Conservation (phyloP, 2,113 vertebrate species). For the Cricetomys ansorgei region DNA sequence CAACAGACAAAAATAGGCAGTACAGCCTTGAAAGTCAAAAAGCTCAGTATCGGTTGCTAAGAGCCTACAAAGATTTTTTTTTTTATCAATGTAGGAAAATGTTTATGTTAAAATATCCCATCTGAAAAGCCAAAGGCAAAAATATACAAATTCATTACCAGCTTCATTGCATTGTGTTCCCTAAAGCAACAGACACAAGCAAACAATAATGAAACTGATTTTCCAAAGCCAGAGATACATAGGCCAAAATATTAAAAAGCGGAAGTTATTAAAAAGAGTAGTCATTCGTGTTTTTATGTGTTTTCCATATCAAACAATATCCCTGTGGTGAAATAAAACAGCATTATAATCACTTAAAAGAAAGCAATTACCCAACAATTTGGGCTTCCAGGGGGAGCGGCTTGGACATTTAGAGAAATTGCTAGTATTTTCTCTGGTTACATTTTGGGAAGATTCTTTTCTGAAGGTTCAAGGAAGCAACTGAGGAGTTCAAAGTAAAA, state of each 20-base stretch:
- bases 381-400: neutral
- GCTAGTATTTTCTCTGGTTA: neutral
- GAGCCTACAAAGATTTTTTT: neutral
- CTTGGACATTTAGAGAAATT: neutral
- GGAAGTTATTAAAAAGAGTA: neutral
- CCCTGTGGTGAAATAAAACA: neutral
- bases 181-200: neutral
- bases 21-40: neutral
- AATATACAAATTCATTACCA: constrained; percentile 10
- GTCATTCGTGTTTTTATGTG: neutral
- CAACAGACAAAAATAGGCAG: neutral
- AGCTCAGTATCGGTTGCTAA: neutral
- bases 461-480: neutral
- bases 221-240: constrained; percentile 22
- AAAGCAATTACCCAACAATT: neutral
- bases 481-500: neutral
- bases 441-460: neutral
- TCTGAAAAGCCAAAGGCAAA: neutral
- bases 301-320: constrained; percentile 15
- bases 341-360: neutral
- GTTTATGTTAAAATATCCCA: neutral
- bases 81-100: constrained; percentile 6
- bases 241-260: neutral
- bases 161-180: neutral
- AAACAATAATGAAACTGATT: neutral